Percentiles rank a stretch among this genome's conserved stretches.
These are phyloP conservation scores for Ernsta delagoae DNA, from an alignment of 2,888 invertebrate genomes.

Conservation along the genomic window DNA sequence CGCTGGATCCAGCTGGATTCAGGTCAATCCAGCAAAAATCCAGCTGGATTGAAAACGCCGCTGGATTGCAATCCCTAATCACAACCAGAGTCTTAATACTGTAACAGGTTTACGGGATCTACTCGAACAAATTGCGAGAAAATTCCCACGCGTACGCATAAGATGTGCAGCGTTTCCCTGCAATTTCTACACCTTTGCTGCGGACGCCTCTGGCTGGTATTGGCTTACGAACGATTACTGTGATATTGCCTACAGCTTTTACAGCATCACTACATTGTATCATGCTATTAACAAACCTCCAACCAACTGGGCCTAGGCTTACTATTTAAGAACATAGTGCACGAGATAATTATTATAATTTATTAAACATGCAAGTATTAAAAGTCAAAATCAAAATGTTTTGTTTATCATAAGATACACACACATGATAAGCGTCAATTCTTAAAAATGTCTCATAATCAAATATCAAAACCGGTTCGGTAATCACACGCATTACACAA, in stretches of 20 bases:
- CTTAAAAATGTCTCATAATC: too few species aligned
- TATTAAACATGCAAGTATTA: too few species aligned
- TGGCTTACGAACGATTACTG: conserved; percentile 22
- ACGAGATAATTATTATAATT: too few species aligned
- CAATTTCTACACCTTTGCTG: conserved; percentile 16
- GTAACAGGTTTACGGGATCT: conserved; percentile 34
- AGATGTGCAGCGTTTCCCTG: conserved; percentile 12
- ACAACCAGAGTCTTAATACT: conserved; percentile 22
- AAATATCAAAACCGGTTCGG: background rate
- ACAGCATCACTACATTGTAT: conserved; percentile 28
- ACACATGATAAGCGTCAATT: too few species aligned
- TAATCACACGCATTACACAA: too few species aligned
- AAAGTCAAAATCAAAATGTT: too few species aligned
- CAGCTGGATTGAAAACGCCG: too few species aligned
- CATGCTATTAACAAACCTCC: conserved; percentile 8
- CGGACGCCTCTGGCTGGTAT: conserved; percentile 20
- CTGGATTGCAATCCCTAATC: too few species aligned
- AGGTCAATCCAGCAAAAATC: too few species aligned
- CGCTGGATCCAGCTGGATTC: too few species aligned
- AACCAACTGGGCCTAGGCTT: conserved; percentile 1
- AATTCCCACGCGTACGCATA: conserved; percentile 25
- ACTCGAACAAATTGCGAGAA: conserved; percentile 31
- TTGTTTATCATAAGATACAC: too few species aligned
- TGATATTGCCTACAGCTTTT: conserved; percentile 16
- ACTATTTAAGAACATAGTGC: conserved; percentile 6